Evolutionary conservation across 2,888 invertebrate genomes (phyloP), one percentile per base, ranked within the genome.

Genomic region (Diachrysia chrysitis): DNA sequence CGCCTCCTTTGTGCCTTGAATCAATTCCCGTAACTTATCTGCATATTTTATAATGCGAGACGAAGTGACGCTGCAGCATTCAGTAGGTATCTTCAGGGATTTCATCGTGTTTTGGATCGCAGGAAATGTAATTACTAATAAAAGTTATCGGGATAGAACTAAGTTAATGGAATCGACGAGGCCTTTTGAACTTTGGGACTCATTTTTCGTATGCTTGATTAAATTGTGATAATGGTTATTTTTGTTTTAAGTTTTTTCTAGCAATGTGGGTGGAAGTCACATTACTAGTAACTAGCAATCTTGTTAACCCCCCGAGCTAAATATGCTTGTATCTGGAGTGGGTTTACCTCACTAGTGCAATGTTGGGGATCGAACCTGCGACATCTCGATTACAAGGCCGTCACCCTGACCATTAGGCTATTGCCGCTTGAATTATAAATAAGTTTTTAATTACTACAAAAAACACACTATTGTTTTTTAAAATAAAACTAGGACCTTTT

Each of bases 1-100:
- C 83, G 87, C 86, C 87, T 90, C 93, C 92, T 94, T 93, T 94
- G 94, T 93, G 93, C 91, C 89, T 88, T 85, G 93, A 94, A 95
- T 95, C 94, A 94, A 95, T 95, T 94, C 94, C 94, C 93, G 91
- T 93, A 92, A 93, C 94, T 92, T 93, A 93, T 94, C 91, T 95
- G 92, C 94, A 95, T 94, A 94, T 94, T 94, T 94, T 93, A 95
- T 93, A 93, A 92, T 87, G 89, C 89, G 90, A 92, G 89, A 87
- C 90, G 90, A 89, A 90, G 90, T 90, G 90, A 90, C 89, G 90
- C 81, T 89, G 89, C 90, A 90, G 84, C 86, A 85, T 85, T 84
- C 85, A 81, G 79, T 87, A 83, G 84, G 83, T 87, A 84, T 85
- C 88, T 86, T 85, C 79, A 79, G 90, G 88, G 89, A 87, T 81